Base-by-base conservation (phyloP, 2,888 invertebrate genomes). In the Pilophorus perplexus region DNA sequence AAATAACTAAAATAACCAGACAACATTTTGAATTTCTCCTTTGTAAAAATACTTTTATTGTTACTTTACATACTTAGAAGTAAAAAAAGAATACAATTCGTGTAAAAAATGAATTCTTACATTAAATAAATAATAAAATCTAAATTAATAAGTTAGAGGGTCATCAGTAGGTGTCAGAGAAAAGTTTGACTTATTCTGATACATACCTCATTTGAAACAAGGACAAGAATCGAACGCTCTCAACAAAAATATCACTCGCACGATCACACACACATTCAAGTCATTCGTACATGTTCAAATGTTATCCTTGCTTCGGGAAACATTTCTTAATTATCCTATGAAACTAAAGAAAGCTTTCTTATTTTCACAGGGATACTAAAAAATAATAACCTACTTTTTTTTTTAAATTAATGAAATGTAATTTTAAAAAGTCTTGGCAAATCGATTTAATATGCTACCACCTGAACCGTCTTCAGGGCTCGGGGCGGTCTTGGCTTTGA, bases 171-270 rank as follows among this genome's bases (percentile, higher is more conserved):
- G 44, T 27, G 23, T 40, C 66, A 44, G 66, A 42, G 37, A 16
- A 42, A 66, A 66, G 55, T 66, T 57, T 46, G 42, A 57, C 57
- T 65, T 65, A 12, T 18, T 46, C 57, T 44, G 57, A 27, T 37
- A 57, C 46, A 37, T 46, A 52, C 27, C 25, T 33, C 46, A n/a
- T n/a, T 42, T 48, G 71, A 71, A 70, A 66, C 68, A 67, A 68
- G 71, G 69, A 71, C 71, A 69, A 71, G 69, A 67, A 69, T 70
- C 65, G 70, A 71, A 71, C 71, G 50, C 38, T 46, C 48, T 62
- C 38, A 22, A 40, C 57, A 23, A 20, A 33, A 12, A 38, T 38
- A 38, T 25, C 22, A 22, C 46, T 5, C 42, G 10, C 4, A 23
- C 3, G 12, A 12, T 28, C 55, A 38, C 14, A 5, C 27, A 48